phyloP scores from a whole-genome alignment of 2,113 vertebrate genomes.

The Loxodonta africana region DNA sequence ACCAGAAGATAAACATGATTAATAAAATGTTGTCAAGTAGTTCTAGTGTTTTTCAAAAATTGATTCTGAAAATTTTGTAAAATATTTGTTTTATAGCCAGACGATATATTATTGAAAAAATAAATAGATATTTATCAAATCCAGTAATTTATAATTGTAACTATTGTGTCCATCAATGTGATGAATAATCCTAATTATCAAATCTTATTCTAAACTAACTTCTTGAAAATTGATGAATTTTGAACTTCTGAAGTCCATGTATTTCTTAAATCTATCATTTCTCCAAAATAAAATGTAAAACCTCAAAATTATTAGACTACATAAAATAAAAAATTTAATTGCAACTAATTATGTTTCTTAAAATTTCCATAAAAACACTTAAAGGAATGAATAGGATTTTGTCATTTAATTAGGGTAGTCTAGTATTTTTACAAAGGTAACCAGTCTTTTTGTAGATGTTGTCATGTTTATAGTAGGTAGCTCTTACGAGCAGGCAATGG shows the following conservation, averaged over 20 bases:
- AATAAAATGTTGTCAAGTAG: constrained; percentile 53
- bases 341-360: constrained; percentile 58
- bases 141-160: constrained; percentile 70
- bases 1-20: constrained; percentile 36
- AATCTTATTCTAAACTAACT: constrained; percentile 65
- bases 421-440: constrained; percentile 48
- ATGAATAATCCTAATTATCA: constrained; percentile 81
- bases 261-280: constrained; percentile 73
- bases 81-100: constrained; percentile 69
- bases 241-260: constrained; percentile 71
- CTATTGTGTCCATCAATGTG: constrained; percentile 86
- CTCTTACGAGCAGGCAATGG: constrained; percentile 86
- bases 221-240: constrained; percentile 72
- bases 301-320: constrained; percentile 44
- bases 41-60: constrained; percentile 70
- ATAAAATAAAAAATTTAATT: constrained; percentile 58
- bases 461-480: constrained; percentile 14
- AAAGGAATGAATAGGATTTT: constrained; percentile 72
- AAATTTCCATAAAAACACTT: constrained; percentile 68
- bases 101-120: constrained; percentile 64
- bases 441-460: constrained; percentile 55
- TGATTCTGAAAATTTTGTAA: constrained; percentile 65
- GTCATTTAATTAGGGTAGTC: constrained; percentile 41
- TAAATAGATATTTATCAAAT: constrained; percentile 70
- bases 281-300: constrained; percentile 62